phyloP scores from a whole-genome alignment of 2,797 vertebrate genomes.

The Anableps anableps region DNA sequence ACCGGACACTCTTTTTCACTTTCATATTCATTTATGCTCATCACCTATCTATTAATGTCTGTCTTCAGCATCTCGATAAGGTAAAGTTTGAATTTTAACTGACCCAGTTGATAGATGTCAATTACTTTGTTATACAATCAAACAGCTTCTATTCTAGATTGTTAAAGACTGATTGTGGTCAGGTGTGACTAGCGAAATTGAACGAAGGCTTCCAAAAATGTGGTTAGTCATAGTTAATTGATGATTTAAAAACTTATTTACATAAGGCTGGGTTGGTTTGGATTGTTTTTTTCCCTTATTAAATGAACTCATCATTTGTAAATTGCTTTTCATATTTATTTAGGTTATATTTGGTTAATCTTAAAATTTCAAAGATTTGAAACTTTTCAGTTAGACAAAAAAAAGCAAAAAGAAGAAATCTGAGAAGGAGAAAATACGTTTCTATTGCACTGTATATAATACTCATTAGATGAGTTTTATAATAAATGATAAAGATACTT shows the following conservation, averaged over 20 bases:
- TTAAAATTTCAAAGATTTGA: not conserved
- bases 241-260: too few relatives aligned
- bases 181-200: not conserved
- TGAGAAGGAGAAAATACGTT: not conserved
- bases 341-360: not conserved
- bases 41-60: too few relatives aligned
- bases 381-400: not conserved
- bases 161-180: not conserved
- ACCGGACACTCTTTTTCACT: not conserved
- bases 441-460: not conserved
- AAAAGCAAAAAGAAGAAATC: not conserved
- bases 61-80: too few relatives aligned
- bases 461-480: not conserved
- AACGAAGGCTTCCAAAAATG: not conserved
- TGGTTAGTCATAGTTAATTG: not conserved
- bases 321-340: not conserved
- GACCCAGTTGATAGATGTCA: too few relatives aligned
- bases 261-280: too few relatives aligned
- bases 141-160: too few relatives aligned
- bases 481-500: conserved; percentile 1
- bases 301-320: too few relatives aligned
- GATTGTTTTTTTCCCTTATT: too few relatives aligned
- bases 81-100: too few relatives aligned
- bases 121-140: too few relatives aligned
- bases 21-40: too few relatives aligned